Percentiles rank a stretch among this genome's conserved stretches.
Evolutionary conservation across 2,888 invertebrate genomes (phyloP).

Genomic region (Zygothrica quintamaculata): DNA sequence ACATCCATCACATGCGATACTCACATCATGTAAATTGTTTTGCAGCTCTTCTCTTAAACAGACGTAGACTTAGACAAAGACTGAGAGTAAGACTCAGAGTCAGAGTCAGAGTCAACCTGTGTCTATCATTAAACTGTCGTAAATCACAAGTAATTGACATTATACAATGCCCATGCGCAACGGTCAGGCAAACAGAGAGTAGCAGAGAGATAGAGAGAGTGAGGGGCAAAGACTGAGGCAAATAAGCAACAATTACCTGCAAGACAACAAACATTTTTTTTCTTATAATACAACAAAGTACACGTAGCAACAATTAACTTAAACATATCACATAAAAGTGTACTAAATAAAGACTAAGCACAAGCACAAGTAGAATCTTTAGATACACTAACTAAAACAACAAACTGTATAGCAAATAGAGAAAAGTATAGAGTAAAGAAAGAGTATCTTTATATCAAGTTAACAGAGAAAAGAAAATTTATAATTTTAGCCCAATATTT

Average conservation of each 20-base stretch:
- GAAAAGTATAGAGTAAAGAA: no score
- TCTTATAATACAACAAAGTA: slow-evolving; percentile 37
- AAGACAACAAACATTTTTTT: slow-evolving; percentile 60
- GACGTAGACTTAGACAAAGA: no score
- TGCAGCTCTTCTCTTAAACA: slow-evolving; percentile 41
- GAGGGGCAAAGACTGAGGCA: slow-evolving; percentile 42
- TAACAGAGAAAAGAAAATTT: no score
- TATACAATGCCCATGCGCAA: slow-evolving; percentile 63
- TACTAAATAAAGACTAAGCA: slow-evolving; percentile 14
- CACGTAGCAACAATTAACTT: slow-evolving; percentile 76
- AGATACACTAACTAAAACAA: slow-evolving; percentile 13
- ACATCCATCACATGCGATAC: slow-evolving; percentile 67
- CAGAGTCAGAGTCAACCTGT: slow-evolving; percentile 39
- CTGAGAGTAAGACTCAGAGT: slow-evolving; percentile 10
- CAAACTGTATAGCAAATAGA: no score
- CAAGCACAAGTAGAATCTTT: slow-evolving; percentile 14
- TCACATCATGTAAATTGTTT: slow-evolving; percentile 60
- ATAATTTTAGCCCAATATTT: no score
- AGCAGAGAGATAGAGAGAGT: slow-evolving; percentile 15
- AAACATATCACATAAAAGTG: slow-evolving; percentile 55
- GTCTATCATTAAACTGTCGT: slow-evolving; percentile 79
- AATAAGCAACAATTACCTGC: slow-evolving; percentile 73
- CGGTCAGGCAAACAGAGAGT: slow-evolving; percentile 5
- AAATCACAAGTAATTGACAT: slow-evolving; percentile 82
- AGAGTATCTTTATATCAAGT: no score